Evolutionary conservation across 2,797 vertebrate genomes (phyloP).

Genomic region (Fratercula arctica): DNA sequence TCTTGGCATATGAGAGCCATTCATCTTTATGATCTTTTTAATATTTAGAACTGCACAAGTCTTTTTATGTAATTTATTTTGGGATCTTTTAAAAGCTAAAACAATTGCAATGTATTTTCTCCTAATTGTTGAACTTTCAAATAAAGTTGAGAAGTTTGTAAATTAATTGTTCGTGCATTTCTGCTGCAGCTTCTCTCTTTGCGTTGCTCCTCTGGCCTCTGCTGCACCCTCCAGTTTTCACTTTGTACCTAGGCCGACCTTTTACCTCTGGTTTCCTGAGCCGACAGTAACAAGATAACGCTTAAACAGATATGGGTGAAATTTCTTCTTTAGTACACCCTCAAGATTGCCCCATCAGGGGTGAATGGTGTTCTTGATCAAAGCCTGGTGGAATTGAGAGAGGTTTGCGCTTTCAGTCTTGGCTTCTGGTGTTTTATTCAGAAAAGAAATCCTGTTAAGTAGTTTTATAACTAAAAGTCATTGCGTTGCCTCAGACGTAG

Average conservation of each 20-base stretch:
- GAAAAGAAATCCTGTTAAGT: background rate
- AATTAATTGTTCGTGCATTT: background rate
- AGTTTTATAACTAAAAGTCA: background rate
- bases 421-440: background rate
- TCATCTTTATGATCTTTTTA: background rate
- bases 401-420: background rate
- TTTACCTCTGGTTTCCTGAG: background rate
- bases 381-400: background rate
- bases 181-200: background rate
- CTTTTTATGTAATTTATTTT: background rate
- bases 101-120: background rate
- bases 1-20: background rate
- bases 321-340: background rate
- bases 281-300: background rate
- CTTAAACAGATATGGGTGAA: background rate
- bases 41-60: background rate
- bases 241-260: background rate
- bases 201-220: background rate
- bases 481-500: background rate
- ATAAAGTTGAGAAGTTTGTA: conserved; percentile 1
- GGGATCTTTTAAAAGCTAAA: background rate
- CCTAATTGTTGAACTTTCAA: background rate
- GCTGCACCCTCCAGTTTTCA: background rate
- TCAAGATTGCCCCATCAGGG: background rate
- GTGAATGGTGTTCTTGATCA: background rate